These are phyloP conservation scores for Botia kubotai DNA, from an alignment of 2,797 vertebrate species.

Conservation along the genomic window DNA sequence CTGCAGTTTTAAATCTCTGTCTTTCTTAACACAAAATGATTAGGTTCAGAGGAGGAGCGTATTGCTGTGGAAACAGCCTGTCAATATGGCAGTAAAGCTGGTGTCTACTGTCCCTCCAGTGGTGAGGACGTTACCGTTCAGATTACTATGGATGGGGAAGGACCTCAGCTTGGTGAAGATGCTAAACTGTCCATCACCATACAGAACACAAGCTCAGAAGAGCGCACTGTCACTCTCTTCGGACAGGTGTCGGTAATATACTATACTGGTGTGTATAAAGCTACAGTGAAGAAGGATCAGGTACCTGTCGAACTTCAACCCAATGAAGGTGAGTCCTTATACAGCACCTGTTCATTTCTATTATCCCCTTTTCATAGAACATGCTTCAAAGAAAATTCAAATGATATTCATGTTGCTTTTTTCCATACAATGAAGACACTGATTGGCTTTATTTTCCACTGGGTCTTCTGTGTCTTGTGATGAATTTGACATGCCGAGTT, in stretches of 20 bases:
- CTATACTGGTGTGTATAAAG: constrained; percentile 86
- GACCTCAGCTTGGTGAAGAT: constrained; percentile 79
- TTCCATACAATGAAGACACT: too few relatives aligned
- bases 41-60: constrained; percentile 88
- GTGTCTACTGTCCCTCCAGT: constrained; percentile 72
- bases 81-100: constrained; percentile 84
- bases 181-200: constrained; percentile 78
- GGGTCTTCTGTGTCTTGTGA: too few relatives aligned
- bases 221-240: constrained; percentile 79
- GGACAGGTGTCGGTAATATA: constrained; percentile 86
- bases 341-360: too few relatives aligned
- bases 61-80: constrained; percentile 88
- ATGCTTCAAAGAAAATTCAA: too few relatives aligned
- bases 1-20: neutral
- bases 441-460: too few relatives aligned
- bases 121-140: constrained; percentile 79
- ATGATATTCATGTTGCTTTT: too few relatives aligned
- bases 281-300: constrained; percentile 81
- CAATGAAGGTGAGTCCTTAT: constrained; percentile 76
- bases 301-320: constrained; percentile 76
- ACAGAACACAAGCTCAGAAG: constrained; percentile 78
- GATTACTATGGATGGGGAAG: constrained; percentile 81
- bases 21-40: neutral
- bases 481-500: too few relatives aligned
- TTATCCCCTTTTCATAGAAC: too few relatives aligned